Base-by-base conservation (phyloP, 2,113 vertebrate species). In the Chionodraco myersi region DNA sequence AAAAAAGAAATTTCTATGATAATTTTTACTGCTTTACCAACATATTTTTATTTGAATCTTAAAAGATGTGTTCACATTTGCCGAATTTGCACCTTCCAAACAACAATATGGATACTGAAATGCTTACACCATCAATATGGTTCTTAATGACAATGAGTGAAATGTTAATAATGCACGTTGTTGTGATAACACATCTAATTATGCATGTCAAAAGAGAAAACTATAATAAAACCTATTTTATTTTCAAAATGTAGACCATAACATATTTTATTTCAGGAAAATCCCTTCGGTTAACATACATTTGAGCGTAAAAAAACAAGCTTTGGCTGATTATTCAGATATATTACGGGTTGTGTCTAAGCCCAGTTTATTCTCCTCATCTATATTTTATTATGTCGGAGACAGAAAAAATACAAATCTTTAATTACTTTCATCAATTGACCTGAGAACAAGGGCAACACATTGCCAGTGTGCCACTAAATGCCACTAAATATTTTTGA, bases 361-460 rank as follows among this genome's bases (percentile, higher is more conserved):
- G 41, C 36, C 65, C 9, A 7, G 2, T 75, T 63, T 79, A 79
- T 66, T 71, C n/a, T 44, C 10, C 13, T 51, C n/a, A 48, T 64
- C 16, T 60, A 70, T 75, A 76, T 52, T 68, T 51, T 13, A 75
- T 75, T 62, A 64, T 18, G 59, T 70, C 52, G 52, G 45, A 61
- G 54, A 70, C 23, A 57, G 53, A 49, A 5, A 30, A 63, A 76
- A 54, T 57, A 56, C 65, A 80, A 71, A 51, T 60, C 36, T 13
- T 30, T 14, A 69, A 80, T 66, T 57, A 75, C 83, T 76, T 79
- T 59, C 23, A 77, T 48, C 51, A 44, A 67, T 59, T 86, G 73
- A 82, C 72, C 57, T 21, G 3, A 75, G 54, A 83, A 78, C 53
- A 64, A 80, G 65, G 80, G 76, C 66, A 26, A 54, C 26, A 3